Percentiles rank a stretch among this genome's conserved stretches.
Evolutionary conservation across 2,888 invertebrate species (phyloP).

Genomic region (Hipparchia sbordonii): DNA sequence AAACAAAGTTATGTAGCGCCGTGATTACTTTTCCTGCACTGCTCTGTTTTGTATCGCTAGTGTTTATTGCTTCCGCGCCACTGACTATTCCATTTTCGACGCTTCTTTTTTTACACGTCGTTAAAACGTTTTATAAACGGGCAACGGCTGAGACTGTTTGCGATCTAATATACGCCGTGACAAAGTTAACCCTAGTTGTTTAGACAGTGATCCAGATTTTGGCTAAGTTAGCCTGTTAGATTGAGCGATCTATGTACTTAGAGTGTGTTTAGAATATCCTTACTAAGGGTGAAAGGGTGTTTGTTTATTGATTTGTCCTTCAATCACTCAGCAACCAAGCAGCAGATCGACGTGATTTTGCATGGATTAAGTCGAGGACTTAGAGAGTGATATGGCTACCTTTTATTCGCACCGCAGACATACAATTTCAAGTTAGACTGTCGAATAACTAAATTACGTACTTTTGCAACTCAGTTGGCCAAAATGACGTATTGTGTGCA

Average conservation of each 20-base stretch:
- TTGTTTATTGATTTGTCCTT: no score
- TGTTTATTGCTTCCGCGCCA: slow-evolving; percentile 52
- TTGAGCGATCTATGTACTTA: not conserved
- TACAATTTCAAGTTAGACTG: no score
- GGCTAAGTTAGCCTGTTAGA: not conserved
- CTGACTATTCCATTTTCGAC: slow-evolving; percentile 43
- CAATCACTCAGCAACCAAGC: no score
- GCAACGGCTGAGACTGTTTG: not conserved
- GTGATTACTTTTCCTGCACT: slow-evolving; percentile 65
- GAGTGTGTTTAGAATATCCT: no score
- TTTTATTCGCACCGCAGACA: no score
- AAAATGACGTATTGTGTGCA: no score
- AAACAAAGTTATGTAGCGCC: slow-evolving; percentile 59
- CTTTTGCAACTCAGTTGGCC: no score
- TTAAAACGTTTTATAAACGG: slow-evolving; percentile 8
- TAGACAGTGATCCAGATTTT: not conserved
- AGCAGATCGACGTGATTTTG: no score
- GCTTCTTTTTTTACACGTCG: slow-evolving; percentile 27
- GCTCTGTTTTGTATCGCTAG: slow-evolving; percentile 43
- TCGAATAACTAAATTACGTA: no score
- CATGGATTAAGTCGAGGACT: no score
- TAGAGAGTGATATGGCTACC: no score
- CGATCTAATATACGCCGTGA: not conserved
- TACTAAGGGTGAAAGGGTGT: no score
- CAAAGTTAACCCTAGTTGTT: not conserved